Percentiles rank a stretch among this genome's conserved stretches.
These are phyloP conservation scores for Eupithecia centaureata DNA, from an alignment of 2,888 invertebrate genomes.

Conservation along the genomic window DNA sequence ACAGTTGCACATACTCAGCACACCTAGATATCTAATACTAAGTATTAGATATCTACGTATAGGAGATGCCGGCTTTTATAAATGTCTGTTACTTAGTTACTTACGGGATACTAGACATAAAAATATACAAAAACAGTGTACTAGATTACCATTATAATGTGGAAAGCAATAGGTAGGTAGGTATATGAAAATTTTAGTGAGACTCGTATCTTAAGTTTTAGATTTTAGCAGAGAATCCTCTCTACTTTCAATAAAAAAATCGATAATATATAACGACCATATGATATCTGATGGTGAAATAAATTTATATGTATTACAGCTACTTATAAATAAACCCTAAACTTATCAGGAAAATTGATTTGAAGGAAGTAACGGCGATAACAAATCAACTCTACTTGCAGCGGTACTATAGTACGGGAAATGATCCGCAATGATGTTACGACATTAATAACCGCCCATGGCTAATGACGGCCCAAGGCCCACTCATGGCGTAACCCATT, in stretches of 20 bases:
- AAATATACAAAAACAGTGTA: too few species aligned
- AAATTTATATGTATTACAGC: background rate
- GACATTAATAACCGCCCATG: constrained; percentile 64
- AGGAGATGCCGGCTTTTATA: background rate
- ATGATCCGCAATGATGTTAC: constrained; percentile 57
- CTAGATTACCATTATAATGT: too few species aligned
- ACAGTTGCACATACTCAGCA: too few species aligned
- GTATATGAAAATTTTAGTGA: background rate
- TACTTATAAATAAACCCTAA: background rate
- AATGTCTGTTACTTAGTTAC: background rate
- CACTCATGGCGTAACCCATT: constrained; percentile 61
- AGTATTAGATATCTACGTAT: too few species aligned
- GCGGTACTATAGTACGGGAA: constrained; percentile 35
- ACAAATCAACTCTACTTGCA: constrained; percentile 4
- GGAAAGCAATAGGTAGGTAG: background rate
- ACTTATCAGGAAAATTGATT: constrained; percentile 3
- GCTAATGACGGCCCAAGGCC: constrained; percentile 61
- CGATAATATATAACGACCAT: background rate
- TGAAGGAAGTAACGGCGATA: constrained; percentile 10
- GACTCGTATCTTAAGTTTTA: background rate
- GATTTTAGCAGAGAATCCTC: background rate
- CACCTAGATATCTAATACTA: too few species aligned
- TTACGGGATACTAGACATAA: too few species aligned
- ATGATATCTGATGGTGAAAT: too few species aligned
- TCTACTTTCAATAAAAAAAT: background rate